phyloP scores from a whole-genome alignment of 64 coral and sea anemone genomes.

The Astreopora myriophthalma region DNA sequence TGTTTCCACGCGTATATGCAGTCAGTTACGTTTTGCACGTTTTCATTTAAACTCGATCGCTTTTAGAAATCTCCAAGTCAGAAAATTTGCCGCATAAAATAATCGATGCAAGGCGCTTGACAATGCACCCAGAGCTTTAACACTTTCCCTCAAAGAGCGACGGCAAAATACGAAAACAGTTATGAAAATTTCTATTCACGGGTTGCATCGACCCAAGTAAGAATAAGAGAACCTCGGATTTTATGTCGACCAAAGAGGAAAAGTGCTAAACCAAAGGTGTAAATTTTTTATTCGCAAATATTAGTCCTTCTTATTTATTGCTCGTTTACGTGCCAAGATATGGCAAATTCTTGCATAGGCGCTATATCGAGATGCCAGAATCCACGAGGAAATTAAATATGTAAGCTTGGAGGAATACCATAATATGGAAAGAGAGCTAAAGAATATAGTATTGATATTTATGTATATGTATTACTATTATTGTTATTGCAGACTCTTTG shows the following conservation, averaged over 20 bases:
- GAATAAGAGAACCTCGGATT: too few species aligned
- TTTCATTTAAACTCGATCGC: slow-evolving; percentile 2
- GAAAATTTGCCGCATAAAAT: background rate
- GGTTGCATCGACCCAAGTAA: too few species aligned
- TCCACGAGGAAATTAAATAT: slow-evolving; percentile 20
- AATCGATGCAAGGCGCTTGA: background rate
- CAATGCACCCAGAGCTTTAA: background rate
- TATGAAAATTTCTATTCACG: background rate
- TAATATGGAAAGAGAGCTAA: slow-evolving; percentile 52
- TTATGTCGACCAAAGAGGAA: background rate
- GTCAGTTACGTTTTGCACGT: background rate
- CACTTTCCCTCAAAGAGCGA: background rate
- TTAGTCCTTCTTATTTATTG: slow-evolving; percentile 45
- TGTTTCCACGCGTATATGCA: too few species aligned
- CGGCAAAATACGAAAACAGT: background rate
- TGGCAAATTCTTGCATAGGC: background rate
- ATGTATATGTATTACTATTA: slow-evolving; percentile 22
- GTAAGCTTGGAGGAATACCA: slow-evolving; percentile 31
- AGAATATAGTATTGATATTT: slow-evolving; percentile 60
- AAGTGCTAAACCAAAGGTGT: background rate
- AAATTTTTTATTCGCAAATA: slow-evolving; percentile 11
- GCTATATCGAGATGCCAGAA: background rate
- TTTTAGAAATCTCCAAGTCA: background rate
- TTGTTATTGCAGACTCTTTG: slow-evolving; percentile 16
- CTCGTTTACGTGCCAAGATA: slow-evolving; percentile 1